These are phyloP conservation scores for Cynopterus brachyotis DNA, from an alignment of 2,113 vertebrate species.

Conservation along the genomic window DNA sequence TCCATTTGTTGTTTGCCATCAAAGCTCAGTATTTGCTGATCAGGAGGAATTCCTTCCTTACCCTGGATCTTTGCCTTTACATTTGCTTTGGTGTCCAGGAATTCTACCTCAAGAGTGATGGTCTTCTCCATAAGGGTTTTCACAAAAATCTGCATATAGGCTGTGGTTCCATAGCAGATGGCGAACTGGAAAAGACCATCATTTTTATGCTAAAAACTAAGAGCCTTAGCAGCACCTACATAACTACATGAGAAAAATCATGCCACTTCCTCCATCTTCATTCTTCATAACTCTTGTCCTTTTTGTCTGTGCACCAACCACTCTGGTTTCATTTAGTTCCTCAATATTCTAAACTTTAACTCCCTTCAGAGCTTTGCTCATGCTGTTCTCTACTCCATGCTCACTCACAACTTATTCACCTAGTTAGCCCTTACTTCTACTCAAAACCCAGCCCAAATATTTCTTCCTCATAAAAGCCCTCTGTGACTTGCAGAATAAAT, in stretches of 20 bases:
- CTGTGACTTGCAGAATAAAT: background rate
- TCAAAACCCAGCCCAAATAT: background rate
- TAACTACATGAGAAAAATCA: background rate
- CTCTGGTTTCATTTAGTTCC: background rate
- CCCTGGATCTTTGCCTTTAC: too few species aligned
- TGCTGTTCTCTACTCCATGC: accelerated
- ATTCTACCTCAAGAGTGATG: too few species aligned
- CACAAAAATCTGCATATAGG: too few species aligned
- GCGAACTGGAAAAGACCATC: too few species aligned
- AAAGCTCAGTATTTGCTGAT: conserved; percentile 97
- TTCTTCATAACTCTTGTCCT: background rate
- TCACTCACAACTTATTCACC: background rate
- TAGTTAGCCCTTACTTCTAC: background rate
- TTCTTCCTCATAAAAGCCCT: background rate
- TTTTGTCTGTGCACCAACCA: background rate
- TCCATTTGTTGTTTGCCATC: conserved; percentile 97
- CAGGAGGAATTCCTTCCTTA: conserved; percentile 93
- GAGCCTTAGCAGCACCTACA: background rate
- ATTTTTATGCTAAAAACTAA: background rate
- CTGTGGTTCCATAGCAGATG: too few species aligned
- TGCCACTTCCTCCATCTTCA: background rate
- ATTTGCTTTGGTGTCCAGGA: too few species aligned
- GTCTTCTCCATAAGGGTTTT: too few species aligned
- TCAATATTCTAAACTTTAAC: background rate
- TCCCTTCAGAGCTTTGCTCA: background rate